Conservation (phyloP, 2,797 vertebrate species). For the Micrastur ruficollis region DNA sequence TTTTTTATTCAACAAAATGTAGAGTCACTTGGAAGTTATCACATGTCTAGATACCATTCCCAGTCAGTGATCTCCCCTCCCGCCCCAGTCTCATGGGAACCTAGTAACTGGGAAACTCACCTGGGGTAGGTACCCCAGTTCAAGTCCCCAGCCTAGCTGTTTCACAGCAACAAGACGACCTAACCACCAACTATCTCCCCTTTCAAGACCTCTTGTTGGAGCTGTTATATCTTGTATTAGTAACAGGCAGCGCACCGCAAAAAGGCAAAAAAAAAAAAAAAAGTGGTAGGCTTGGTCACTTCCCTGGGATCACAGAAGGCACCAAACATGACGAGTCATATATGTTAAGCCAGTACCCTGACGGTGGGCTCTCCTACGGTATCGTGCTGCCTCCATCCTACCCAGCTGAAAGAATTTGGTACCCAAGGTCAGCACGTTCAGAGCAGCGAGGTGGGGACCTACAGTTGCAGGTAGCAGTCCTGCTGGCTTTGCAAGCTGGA, state of each 20-base stretch:
- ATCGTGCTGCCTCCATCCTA: neutral
- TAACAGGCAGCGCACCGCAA: neutral
- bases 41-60: neutral
- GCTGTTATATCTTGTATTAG: neutral
- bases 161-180: neutral
- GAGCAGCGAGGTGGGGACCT: neutral
- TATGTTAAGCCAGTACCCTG: neutral
- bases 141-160: neutral
- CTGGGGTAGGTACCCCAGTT: neutral
- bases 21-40: neutral
- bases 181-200: neutral
- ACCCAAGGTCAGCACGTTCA: neutral
- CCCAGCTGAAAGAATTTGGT: neutral
- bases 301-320: neutral
- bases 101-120: neutral
- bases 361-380: neutral
- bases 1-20: neutral
- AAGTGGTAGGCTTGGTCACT: neutral
- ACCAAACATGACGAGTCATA: fast-evolving
- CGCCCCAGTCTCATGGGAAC: neutral
- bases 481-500: neutral
- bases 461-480: neutral
- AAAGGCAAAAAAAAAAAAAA: neutral
- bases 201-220: neutral
- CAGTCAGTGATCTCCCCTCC: neutral